Percentiles rank a stretch among this genome's conserved stretches.
Conservation (phyloP, 2,888 invertebrate genomes). For the Drosophila flavopinicola region DNA sequence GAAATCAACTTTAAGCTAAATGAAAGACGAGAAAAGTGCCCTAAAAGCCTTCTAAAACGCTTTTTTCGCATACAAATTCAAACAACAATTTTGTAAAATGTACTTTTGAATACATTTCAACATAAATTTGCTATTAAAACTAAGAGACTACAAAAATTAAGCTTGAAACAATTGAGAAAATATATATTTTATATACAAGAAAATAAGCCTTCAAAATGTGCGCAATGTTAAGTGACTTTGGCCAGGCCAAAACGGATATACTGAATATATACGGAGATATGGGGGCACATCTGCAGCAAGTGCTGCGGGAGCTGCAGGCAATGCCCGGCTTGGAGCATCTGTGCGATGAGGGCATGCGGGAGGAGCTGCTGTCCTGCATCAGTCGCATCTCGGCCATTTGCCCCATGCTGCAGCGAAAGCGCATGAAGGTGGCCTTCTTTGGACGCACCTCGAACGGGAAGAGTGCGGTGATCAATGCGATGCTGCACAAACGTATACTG, state of each 20-base stretch:
- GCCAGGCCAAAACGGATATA: constrained; percentile 98
- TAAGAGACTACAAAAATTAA: neutral
- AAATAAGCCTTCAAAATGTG: constrained; percentile 26
- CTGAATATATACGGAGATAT: constrained; percentile 98
- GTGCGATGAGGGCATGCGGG: constrained; percentile 89
- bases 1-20: no score
- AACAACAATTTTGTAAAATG: neutral
- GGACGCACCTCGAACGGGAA: constrained; percentile 98
- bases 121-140: neutral
- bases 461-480: constrained; percentile 99
- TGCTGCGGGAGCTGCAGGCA: constrained; percentile 29
- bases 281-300: constrained; percentile 91
- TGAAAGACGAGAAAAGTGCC: no score
- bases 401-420: constrained; percentile 97
- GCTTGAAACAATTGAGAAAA: neutral
- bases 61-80: no score
- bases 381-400: constrained; percentile 94
- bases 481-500: constrained; percentile 97
- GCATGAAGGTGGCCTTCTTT: constrained; percentile 94
- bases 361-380: constrained; percentile 89
- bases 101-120: neutral
- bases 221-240: constrained; percentile 93
- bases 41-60: no score
- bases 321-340: constrained; percentile 6
- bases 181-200: constrained; percentile 44